A percentile compares a stretch with the other conserved stretches of the same genome.
Evolutionary conservation across 2,888 invertebrate species (phyloP).

Genomic region (Gnatocerus cornutus): DNA sequence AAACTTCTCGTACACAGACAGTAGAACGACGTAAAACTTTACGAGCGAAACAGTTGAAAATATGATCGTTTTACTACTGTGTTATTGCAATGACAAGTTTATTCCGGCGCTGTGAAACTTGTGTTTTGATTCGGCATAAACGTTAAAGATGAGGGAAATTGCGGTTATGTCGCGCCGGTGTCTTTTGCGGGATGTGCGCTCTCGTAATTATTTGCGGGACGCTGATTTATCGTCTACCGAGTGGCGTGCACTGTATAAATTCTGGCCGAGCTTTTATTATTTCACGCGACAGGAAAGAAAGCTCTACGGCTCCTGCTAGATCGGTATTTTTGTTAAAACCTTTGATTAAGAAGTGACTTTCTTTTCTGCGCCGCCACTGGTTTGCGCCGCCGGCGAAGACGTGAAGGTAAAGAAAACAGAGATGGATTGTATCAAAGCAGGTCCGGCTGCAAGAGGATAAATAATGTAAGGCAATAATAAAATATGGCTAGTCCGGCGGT

Average conservation of each 20-base stretch:
- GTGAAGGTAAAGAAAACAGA: conserved; percentile 43
- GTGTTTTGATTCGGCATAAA: conserved; percentile 53
- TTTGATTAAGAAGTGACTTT: no score
- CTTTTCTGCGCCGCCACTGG: conserved; percentile 1
- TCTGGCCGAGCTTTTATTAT: conserved; percentile 56
- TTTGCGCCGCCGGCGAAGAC: conserved; percentile 39
- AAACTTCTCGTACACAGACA: conserved; percentile 29
- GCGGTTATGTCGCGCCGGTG: conserved; percentile 50
- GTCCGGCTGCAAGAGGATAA: conserved; percentile 64
- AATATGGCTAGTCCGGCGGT: conserved; percentile 58
- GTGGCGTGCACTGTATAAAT: conserved; percentile 44
- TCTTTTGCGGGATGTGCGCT: conserved; percentile 8
- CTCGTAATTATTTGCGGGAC: conserved; percentile 32
- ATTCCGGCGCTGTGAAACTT: conserved; percentile 55
- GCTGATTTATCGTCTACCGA: conserved; percentile 39
- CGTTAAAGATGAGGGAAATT: conserved; percentile 45
- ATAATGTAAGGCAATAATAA: conserved; percentile 70
- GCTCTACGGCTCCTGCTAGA: no score
- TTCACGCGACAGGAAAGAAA: conserved; percentile 59
- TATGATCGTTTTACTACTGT: conserved; percentile 63
- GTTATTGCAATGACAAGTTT: conserved; percentile 64
- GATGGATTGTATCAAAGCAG: conserved; percentile 58
- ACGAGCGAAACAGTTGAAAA: conserved; percentile 63
- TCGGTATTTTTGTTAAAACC: no score
- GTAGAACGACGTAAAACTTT: conserved; percentile 53